Evolutionary conservation across 1,140 invertebrate species (phyloP).

Genomic region (Cotesia glomerata): DNA sequence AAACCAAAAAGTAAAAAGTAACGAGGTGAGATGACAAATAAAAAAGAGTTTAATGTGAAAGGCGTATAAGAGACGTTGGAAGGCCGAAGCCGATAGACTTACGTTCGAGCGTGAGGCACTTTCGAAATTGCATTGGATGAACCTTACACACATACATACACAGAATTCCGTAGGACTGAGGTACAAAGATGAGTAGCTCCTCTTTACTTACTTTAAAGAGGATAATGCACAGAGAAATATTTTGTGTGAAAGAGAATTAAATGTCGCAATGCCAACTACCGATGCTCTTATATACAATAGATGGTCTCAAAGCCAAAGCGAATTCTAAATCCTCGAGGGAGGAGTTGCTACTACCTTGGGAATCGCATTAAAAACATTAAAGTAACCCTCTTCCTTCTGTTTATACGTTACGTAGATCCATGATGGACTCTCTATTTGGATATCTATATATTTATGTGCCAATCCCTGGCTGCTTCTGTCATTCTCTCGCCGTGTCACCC

Average conservation of each 20-base stretch:
- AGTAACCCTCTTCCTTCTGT: slow-evolving; percentile 15
- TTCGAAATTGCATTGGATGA: slow-evolving; percentile 38
- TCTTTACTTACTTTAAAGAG: not conserved
- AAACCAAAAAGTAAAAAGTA: not conserved
- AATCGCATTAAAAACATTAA: slow-evolving; percentile 40
- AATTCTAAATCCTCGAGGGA: slow-evolving; percentile 1
- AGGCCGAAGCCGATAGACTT: slow-evolving; percentile 38
- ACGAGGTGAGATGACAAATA: slow-evolving; percentile 4
- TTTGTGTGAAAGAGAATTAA: slow-evolving; percentile 6
- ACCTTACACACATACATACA: not conserved
- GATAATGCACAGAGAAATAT: not conserved
- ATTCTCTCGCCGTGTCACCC: not conserved
- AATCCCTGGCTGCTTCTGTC: not conserved
- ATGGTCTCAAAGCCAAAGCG: not conserved
- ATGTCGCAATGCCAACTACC: not conserved
- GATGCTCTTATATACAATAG: not conserved
- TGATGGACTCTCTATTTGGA: not conserved
- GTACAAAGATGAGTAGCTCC: not conserved
- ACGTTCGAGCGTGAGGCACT: slow-evolving; percentile 32
- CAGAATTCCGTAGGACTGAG: slow-evolving; percentile 11
- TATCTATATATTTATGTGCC: not conserved
- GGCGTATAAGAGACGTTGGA: slow-evolving; percentile 23
- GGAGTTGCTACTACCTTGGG: slow-evolving; percentile 20
- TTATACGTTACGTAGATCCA: not conserved
- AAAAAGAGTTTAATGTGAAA: slow-evolving; percentile 5